A percentile compares a stretch with the other conserved stretches of the same genome.
phyloP scores from a whole-genome alignment of 37 sponge, comb jelly and placozoan species.

The Spongilla lacustris region DNA sequence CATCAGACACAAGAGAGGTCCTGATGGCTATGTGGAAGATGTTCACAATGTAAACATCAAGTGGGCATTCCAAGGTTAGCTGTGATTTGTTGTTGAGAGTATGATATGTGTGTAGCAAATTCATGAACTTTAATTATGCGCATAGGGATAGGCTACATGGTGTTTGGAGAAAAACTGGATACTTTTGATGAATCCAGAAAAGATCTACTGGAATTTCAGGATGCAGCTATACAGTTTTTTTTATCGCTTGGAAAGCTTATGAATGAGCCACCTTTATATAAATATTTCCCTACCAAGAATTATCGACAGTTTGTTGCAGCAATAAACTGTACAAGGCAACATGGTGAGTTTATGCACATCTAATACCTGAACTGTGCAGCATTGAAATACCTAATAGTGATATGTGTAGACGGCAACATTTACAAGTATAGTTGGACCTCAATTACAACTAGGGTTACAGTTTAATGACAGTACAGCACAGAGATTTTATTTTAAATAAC shows the following conservation, averaged over 20 bases:
- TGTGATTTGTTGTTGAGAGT: background rate
- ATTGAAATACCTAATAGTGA: no score
- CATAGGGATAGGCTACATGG: conserved; percentile 15
- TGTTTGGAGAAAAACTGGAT: conserved; percentile 11
- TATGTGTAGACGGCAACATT: no score
- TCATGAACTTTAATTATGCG: background rate
- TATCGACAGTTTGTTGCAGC: background rate
- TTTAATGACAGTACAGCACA: no score
- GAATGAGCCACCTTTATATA: background rate
- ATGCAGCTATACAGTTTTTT: background rate
- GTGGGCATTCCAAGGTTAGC: conserved; percentile 49
- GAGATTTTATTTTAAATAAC: no score
- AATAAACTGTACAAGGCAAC: background rate
- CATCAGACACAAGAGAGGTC: background rate
- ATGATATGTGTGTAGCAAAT: background rate
- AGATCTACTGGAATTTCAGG: background rate
- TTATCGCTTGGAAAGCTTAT: background rate
- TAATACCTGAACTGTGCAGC: background rate
- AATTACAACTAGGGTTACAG: no score
- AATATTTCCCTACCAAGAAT: background rate
- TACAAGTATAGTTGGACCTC: no score
- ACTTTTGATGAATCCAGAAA: conserved; percentile 1
- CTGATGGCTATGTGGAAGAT: conserved; percentile 12
- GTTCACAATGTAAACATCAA: background rate
- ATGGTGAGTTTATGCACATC: background rate